Evolutionary conservation across 2,888 invertebrate genomes (phyloP).

Genomic region (Holacanthella duospinosa): DNA sequence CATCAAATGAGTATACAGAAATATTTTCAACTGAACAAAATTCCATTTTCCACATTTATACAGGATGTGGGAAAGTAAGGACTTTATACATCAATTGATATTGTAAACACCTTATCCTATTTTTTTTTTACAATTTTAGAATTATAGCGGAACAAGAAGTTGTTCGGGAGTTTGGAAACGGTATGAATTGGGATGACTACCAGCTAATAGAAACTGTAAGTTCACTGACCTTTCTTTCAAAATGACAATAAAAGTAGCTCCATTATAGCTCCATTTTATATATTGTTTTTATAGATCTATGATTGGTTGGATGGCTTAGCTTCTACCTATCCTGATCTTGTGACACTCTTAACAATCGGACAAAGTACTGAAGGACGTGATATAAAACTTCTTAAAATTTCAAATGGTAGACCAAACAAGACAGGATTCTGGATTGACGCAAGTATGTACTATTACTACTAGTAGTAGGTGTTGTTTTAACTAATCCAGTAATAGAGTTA

Average conservation of each 20-base stretch:
- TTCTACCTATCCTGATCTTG: slow-evolving; percentile 48
- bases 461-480: too few species aligned
- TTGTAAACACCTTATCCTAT: too few species aligned
- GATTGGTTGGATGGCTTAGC: slow-evolving; percentile 35
- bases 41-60: slow-evolving; percentile 21
- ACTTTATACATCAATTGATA: neutral
- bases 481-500: too few species aligned
- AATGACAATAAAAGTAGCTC: too few species aligned
- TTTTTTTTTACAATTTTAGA: too few species aligned
- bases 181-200: slow-evolving; percentile 32
- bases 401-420: slow-evolving; percentile 42
- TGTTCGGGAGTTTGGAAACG: neutral
- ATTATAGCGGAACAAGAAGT: neutral
- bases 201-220: slow-evolving; percentile 25
- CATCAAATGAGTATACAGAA: slow-evolving; percentile 9
- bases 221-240: too few species aligned
- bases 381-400: slow-evolving; percentile 53
- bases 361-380: slow-evolving; percentile 50
- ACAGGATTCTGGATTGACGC: slow-evolving; percentile 43
- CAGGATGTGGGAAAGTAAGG: slow-evolving; percentile 27
- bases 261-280: neutral
- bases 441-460: too few species aligned
- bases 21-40: slow-evolving; percentile 15
- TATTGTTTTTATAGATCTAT: slow-evolving; percentile 25
- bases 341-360: slow-evolving; percentile 50